These are phyloP conservation scores for Homalodisca vitripennis DNA, from an alignment of 1,140 invertebrate genomes.

Conservation along the genomic window DNA sequence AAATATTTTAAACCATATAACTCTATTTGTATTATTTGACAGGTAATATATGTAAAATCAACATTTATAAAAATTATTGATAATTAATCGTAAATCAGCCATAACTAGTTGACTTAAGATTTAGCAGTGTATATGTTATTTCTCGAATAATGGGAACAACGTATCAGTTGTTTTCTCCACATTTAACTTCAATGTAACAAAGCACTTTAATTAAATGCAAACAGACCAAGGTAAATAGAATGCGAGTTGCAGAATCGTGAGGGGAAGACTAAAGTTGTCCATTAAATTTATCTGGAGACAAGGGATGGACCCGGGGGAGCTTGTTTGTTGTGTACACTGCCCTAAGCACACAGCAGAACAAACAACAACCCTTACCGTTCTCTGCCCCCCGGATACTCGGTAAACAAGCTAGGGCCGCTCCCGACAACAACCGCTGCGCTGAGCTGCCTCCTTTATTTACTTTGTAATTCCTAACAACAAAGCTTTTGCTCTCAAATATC, in stretches of 20 bases:
- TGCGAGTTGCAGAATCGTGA: not conserved
- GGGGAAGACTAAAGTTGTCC: not conserved
- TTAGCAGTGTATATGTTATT: too few species aligned
- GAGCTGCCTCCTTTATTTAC: too few species aligned
- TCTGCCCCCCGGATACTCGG: not conserved
- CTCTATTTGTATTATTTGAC: too few species aligned
- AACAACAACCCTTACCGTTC: slow-evolving; percentile 9
- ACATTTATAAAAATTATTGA: too few species aligned
- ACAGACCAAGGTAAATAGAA: not conserved
- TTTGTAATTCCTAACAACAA: too few species aligned
- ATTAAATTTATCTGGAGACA: not conserved
- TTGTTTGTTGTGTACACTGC: slow-evolving; percentile 21
- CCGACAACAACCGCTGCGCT: not conserved
- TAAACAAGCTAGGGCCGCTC: not conserved
- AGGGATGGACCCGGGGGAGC: not conserved
- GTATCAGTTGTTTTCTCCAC: not conserved
- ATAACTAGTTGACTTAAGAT: too few species aligned
- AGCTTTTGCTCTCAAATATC: too few species aligned
- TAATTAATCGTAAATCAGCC: too few species aligned
- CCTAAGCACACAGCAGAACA: slow-evolving; percentile 10
- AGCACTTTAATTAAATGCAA: not conserved
- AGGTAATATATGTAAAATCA: too few species aligned
- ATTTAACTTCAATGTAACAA: not conserved
- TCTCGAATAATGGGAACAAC: too few species aligned
- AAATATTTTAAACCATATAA: too few species aligned